Conservation (phyloP, 1,140 invertebrate species). For the Drosophila fuyamai region DNA sequence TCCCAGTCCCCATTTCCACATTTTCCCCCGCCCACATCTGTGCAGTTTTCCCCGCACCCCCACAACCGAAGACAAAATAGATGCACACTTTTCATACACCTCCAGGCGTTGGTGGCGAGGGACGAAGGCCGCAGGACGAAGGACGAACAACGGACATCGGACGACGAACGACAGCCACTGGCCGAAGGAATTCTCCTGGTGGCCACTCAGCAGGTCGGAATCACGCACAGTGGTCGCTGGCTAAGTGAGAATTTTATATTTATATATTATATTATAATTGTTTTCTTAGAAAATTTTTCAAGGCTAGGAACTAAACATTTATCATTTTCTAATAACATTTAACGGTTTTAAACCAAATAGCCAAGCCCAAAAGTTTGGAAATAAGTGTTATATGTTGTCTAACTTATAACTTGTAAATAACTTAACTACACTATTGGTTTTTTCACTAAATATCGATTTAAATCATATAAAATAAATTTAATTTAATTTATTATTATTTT, state of each 20-base stretch:
- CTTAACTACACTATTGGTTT: too few species aligned
- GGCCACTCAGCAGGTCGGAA: constrained; percentile 20
- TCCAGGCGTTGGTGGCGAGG: neutral
- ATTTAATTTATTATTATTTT: too few species aligned
- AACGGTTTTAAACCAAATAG: neutral
- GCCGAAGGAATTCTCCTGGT: constrained; percentile 17
- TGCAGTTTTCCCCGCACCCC: neutral
- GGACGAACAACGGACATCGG: neutral
- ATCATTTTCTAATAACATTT: neutral
- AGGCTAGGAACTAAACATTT: neutral
- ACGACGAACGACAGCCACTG: neutral
- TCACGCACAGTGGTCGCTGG: constrained; percentile 19
- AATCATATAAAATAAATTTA: too few species aligned
- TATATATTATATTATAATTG: too few species aligned
- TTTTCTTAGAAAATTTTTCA: neutral
- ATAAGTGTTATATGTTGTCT: neutral
- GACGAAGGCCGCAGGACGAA: neutral
- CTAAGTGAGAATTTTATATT: neutral
- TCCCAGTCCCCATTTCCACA: constrained; percentile 1
- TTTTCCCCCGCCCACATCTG: neutral
- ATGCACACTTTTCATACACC: constrained; percentile 37
- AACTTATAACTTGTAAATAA: too few species aligned
- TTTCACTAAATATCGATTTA: too few species aligned
- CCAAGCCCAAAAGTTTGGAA: neutral
- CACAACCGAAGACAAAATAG: constrained; percentile 21